These are phyloP conservation scores for Anomalospiza imberbis DNA, from an alignment of 2,797 vertebrate species.

Conservation along the genomic window DNA sequence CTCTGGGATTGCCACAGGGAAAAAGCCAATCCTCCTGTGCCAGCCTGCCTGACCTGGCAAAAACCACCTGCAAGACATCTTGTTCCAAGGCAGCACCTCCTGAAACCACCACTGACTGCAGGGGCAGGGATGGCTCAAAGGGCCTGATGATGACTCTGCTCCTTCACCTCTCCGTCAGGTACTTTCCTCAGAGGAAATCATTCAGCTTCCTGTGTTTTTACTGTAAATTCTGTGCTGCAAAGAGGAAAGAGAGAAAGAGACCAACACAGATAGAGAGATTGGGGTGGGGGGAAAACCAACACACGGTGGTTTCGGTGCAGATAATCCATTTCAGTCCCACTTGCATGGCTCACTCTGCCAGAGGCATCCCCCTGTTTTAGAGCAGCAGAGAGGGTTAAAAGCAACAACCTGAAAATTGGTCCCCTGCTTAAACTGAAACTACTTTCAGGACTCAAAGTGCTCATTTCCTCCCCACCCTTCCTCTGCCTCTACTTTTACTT, in stretches of 20 bases:
- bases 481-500: constrained; percentile 44
- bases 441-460: not conserved
- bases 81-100: not conserved
- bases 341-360: not conserved
- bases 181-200: constrained; percentile 75
- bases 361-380: not conserved
- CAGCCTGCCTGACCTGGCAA: not conserved
- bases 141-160: not conserved
- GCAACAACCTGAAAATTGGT: not conserved
- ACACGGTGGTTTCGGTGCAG: not conserved
- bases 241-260: constrained; percentile 52
- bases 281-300: not conserved
- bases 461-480: constrained; percentile 6
- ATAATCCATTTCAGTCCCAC: not conserved
- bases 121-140: not conserved
- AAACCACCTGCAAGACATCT: constrained; percentile 13
- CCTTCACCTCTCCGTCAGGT: constrained; percentile 48
- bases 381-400: not conserved
- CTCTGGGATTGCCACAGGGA: not conserved
- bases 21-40: not conserved
- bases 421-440: constrained; percentile 18
- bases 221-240: constrained; percentile 67
- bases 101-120: not conserved
- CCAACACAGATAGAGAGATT: not conserved
- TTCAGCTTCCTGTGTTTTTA: constrained; percentile 77